Evolutionary conservation across 2,113 vertebrate genomes (phyloP).

Genomic region (Mus musculus): DNA sequence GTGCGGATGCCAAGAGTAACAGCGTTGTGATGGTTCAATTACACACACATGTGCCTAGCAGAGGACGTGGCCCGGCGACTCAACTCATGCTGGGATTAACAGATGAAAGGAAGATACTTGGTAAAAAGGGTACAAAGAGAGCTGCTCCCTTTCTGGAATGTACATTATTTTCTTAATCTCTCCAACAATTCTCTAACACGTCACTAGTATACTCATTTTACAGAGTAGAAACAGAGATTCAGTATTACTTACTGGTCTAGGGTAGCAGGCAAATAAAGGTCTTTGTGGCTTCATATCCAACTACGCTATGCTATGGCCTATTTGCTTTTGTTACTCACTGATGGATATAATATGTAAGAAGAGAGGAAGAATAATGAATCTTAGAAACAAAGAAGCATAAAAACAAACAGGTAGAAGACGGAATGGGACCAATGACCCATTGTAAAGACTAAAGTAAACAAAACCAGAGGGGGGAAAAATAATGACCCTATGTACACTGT

Average conservation of each 20-base stretch:
- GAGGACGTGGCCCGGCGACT: background rate
- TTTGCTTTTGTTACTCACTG: background rate
- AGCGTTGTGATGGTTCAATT: background rate
- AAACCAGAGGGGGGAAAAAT: background rate
- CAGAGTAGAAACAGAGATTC: background rate
- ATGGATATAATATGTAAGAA: background rate
- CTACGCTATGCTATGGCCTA: background rate
- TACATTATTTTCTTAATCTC: background rate
- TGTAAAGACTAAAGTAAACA: background rate
- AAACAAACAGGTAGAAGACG: background rate
- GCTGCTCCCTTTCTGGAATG: background rate
- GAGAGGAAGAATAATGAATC: background rate
- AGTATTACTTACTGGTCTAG: background rate
- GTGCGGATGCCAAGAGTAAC: background rate
- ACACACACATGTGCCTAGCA: background rate
- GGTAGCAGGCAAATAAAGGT: background rate
- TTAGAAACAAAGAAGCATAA: conserved; percentile 40
- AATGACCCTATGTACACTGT: conserved; percentile 18
- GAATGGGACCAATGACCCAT: background rate
- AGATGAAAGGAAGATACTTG: background rate
- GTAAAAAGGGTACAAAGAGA: background rate
- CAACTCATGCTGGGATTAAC: background rate
- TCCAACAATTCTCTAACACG: background rate
- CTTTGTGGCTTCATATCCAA: background rate
- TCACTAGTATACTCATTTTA: background rate